A percentile compares a stretch with the other conserved stretches of the same genome.
Conservation (phyloP, 2,888 invertebrate species). For the Lottia scabra region DNA sequence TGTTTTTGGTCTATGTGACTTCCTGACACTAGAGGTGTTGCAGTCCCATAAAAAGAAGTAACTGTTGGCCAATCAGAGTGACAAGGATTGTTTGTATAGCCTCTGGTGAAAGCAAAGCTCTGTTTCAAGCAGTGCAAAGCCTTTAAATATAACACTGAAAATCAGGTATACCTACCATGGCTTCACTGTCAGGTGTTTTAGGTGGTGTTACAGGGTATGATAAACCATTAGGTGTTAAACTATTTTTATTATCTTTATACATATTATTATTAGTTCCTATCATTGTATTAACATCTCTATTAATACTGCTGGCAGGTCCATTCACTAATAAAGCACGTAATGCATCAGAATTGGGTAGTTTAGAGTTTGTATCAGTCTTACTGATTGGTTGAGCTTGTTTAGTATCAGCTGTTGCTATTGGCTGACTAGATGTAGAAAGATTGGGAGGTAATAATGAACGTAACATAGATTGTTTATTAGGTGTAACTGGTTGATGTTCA, state of each 20-base stretch:
- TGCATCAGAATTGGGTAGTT: slow-evolving; percentile 21
- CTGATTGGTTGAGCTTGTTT: not conserved
- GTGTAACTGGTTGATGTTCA: slow-evolving; percentile 27
- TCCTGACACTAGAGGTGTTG: too few species aligned
- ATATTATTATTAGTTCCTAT: slow-evolving; percentile 21
- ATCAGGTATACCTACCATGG: not conserved
- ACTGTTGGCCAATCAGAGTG: too few species aligned
- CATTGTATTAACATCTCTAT: slow-evolving; percentile 15
- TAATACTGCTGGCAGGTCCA: slow-evolving; percentile 20
- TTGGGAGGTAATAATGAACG: slow-evolving; percentile 36
- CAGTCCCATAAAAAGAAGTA: too few species aligned
- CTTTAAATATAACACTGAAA: too few species aligned
- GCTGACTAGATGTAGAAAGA: slow-evolving; percentile 10
- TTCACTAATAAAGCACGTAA: slow-evolving; percentile 26
- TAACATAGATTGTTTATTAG: slow-evolving; percentile 21
- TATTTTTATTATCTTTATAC: slow-evolving; percentile 18
- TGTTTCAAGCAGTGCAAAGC: too few species aligned
- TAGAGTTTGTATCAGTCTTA: slow-evolving; percentile 3
- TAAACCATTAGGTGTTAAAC: slow-evolving; percentile 48
- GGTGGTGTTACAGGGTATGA: slow-evolving; percentile 63
- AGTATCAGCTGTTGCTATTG: not conserved
- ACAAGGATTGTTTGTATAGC: too few species aligned
- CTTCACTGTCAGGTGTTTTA: slow-evolving; percentile 55
- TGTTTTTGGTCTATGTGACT: too few species aligned
- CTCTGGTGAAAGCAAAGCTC: too few species aligned